These are phyloP conservation scores for Sphinx pinastri DNA, from an alignment of 2,888 invertebrate species.

Conservation along the genomic window DNA sequence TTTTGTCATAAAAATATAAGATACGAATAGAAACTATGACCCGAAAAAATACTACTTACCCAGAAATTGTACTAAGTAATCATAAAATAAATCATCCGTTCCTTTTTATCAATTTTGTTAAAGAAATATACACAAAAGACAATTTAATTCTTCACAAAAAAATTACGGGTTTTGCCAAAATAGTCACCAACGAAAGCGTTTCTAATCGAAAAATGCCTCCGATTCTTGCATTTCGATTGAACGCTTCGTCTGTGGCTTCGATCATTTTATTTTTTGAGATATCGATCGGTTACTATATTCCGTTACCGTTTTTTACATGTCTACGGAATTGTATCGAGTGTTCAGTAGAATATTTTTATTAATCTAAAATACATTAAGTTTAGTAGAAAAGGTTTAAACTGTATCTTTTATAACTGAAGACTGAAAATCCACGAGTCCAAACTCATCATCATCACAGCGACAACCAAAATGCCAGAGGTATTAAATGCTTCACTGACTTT, in stretches of 20 bases:
- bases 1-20: background rate
- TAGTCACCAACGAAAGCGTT: slow-evolving; percentile 3
- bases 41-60: background rate
- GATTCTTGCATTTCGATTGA: background rate
- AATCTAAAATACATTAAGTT: background rate
- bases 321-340: background rate
- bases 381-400: too few species aligned
- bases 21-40: background rate
- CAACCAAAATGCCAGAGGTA: too few species aligned
- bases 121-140: background rate
- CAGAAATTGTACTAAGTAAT: background rate
- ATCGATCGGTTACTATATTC: background rate
- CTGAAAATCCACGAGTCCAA: too few species aligned
- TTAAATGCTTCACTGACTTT: too few species aligned
- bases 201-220: slow-evolving; percentile 13
- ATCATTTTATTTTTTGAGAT: background rate
- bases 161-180: slow-evolving; percentile 4
- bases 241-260: background rate
- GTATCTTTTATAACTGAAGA: too few species aligned
- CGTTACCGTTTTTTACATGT: background rate
- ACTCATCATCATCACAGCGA: too few species aligned
- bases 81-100: background rate
- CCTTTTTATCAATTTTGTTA: background rate
- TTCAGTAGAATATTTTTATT: slow-evolving; percentile 2
- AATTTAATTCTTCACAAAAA: background rate